A percentile compares a stretch with the other conserved stretches of the same genome.
Conservation (phyloP, 2,113 vertebrate species). For the Cheilinus undulatus region DNA sequence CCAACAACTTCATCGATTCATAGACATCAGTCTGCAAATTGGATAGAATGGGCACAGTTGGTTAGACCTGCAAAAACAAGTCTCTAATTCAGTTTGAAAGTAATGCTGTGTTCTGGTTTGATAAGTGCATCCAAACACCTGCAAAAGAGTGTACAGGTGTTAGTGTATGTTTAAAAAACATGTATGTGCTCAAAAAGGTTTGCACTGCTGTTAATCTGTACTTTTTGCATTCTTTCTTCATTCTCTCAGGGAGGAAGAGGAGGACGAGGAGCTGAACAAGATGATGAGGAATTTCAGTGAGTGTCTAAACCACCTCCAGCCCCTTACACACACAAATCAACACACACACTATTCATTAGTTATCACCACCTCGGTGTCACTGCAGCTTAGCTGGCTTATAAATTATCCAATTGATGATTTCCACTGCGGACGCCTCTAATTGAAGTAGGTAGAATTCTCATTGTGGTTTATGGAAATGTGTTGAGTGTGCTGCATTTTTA, state of each 20-base stretch:
- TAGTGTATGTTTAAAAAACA: not conserved
- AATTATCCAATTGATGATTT: conserved; percentile 58
- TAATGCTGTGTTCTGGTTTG: no score
- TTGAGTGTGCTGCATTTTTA: conserved; percentile 35
- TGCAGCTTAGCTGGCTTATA: conserved; percentile 35
- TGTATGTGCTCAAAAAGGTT: not conserved
- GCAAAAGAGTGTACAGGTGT: no score
- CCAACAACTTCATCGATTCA: no score
- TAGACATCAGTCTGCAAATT: no score
- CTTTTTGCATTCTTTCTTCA: conserved; percentile 6
- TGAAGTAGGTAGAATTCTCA: conserved; percentile 59
- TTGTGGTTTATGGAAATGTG: conserved; percentile 18
- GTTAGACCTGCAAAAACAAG: no score
- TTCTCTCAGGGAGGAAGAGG: conserved; percentile 90
- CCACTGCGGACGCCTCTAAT: conserved; percentile 48
- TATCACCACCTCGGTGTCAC: conserved; percentile 41
- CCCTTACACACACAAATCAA: not conserved
- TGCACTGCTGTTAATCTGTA: not conserved
- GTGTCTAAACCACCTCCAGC: conserved; percentile 47
- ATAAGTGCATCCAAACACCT: no score
- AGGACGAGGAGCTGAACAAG: conserved; percentile 90
- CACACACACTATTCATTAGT: conserved; percentile 42
- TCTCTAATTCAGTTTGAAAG: no score
- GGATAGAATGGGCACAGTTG: no score
- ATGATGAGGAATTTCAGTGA: conserved; percentile 91